phyloP scores from a whole-genome alignment of 2,113 vertebrate genomes.

The Podarcis muralis region DNA sequence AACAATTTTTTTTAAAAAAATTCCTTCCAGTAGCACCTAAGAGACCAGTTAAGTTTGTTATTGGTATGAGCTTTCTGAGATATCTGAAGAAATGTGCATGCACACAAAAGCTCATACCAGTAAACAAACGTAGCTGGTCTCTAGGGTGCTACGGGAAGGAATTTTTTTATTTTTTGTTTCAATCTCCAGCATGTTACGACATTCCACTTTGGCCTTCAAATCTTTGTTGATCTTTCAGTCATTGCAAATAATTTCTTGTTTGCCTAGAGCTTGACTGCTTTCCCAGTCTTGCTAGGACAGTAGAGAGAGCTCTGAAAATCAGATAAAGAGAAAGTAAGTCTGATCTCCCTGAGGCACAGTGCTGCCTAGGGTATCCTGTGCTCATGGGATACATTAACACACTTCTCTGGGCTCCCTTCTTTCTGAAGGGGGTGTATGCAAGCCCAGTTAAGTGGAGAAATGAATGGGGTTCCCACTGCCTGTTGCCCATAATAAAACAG shows the following conservation, averaged over 20 bases:
- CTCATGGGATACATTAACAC: neutral
- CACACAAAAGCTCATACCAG: too few species aligned
- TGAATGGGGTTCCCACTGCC: neutral
- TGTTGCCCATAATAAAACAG: neutral
- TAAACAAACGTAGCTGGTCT: too few species aligned
- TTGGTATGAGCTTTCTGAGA: too few species aligned
- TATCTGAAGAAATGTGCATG: too few species aligned
- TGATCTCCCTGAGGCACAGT: neutral
- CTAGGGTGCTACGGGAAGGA: too few species aligned
- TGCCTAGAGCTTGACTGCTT: neutral
- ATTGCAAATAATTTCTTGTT: slow-evolving; percentile 18
- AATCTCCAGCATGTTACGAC: neutral
- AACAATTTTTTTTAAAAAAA: too few species aligned
- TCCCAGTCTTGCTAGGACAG: neutral
- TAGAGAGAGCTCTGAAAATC: neutral
- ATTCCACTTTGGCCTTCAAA: slow-evolving; percentile 14
- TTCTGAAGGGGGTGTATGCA: neutral
- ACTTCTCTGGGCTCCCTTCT: neutral
- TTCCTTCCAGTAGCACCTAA: too few species aligned
- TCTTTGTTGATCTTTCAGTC: slow-evolving; percentile 33
- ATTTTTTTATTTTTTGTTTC: too few species aligned
- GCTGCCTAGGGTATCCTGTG: neutral
- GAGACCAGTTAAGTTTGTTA: too few species aligned
- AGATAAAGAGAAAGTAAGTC: neutral
- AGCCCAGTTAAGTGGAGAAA: too few species aligned